These are phyloP conservation scores for Hemaris fuciformis DNA, from an alignment of 2,888 invertebrate genomes.

Conservation along the genomic window DNA sequence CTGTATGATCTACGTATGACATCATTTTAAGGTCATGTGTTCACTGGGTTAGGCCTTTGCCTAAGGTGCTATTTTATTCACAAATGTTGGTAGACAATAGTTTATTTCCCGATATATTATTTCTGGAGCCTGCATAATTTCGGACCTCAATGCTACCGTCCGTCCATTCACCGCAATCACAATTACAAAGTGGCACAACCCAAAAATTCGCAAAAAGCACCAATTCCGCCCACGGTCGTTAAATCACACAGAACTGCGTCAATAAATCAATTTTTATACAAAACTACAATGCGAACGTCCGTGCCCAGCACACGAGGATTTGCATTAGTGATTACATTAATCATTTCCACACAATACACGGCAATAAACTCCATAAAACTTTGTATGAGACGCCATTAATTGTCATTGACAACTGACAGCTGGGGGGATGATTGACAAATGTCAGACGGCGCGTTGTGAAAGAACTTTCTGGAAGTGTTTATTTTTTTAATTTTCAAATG, in stretches of 20 bases:
- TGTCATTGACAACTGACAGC: slow-evolving; percentile 79
- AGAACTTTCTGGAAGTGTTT: slow-evolving; percentile 16
- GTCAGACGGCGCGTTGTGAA: slow-evolving; percentile 58
- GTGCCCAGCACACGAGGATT: slow-evolving; percentile 69
- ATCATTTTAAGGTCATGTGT: too few relatives aligned
- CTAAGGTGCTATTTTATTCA: too few relatives aligned
- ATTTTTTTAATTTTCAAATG: slow-evolving; percentile 44
- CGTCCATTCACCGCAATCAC: background rate
- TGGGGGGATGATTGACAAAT: slow-evolving; percentile 78
- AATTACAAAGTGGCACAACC: background rate
- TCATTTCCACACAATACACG: slow-evolving; percentile 72
- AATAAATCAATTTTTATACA: slow-evolving; percentile 75
- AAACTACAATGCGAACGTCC: slow-evolving; percentile 60
- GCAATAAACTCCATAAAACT: slow-evolving; percentile 77
- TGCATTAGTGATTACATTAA: slow-evolving; percentile 81
- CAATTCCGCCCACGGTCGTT: slow-evolving; percentile 51
- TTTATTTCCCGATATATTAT: too few relatives aligned
- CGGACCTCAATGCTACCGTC: background rate
- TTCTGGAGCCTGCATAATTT: too few relatives aligned
- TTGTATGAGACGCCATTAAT: slow-evolving; percentile 76
- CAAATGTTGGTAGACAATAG: too few relatives aligned
- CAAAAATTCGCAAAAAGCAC: slow-evolving; percentile 5
- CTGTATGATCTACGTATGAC: too few relatives aligned
- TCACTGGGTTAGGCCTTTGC: too few relatives aligned
- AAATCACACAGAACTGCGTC: slow-evolving; percentile 49